Evolutionary conservation across 2,888 invertebrate genomes (phyloP).

Genomic region (Cancer borealis): DNA sequence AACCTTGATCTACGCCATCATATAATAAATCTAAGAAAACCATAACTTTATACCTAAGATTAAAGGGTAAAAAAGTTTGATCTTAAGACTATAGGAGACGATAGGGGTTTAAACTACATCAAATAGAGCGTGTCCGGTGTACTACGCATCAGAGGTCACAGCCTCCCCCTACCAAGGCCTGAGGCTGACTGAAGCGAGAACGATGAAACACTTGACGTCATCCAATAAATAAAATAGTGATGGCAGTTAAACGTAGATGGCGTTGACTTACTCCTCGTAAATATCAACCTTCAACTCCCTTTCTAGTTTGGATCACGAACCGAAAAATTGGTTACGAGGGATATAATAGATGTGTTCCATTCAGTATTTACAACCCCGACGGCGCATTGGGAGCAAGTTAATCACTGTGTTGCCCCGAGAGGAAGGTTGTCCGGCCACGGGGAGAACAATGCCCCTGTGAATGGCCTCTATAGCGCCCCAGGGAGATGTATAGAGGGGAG

Average conservation of each 20-base stretch:
- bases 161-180: neutral
- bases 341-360: neutral
- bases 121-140: neutral
- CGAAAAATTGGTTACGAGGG: slow-evolving; percentile 3
- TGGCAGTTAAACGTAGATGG: slow-evolving; percentile 38
- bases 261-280: slow-evolving; percentile 26
- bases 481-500: neutral
- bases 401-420: slow-evolving; percentile 18
- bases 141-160: neutral
- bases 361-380: neutral
- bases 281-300: neutral
- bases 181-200: neutral
- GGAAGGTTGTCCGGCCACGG: neutral
- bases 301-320: neutral
- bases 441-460: slow-evolving; percentile 41
- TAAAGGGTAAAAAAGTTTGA: neutral
- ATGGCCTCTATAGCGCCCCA: slow-evolving; percentile 5
- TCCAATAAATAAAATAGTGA: slow-evolving; percentile 33
- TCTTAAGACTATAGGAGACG: neutral
- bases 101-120: neutral
- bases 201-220: neutral
- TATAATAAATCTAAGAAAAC: neutral
- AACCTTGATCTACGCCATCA: neutral
- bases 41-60: neutral
- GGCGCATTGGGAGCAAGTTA: neutral